phyloP scores from a whole-genome alignment of 2,888 invertebrate genomes.

The Petrophora chlorosata region DNA sequence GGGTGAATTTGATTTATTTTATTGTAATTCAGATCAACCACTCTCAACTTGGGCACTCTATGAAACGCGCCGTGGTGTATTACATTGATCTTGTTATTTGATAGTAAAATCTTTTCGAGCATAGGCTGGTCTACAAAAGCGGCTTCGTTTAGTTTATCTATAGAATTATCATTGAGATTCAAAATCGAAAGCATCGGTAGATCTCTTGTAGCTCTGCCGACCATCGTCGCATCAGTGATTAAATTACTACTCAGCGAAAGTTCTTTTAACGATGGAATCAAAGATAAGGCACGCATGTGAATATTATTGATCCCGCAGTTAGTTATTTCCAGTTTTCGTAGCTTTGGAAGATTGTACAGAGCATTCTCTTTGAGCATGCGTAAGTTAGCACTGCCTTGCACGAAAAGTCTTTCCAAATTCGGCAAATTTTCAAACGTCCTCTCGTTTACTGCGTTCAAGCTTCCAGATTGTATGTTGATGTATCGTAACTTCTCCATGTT shows the following conservation, averaged over 20 bases:
- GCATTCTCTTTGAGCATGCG: constrained; percentile 88
- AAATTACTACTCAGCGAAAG: constrained; percentile 88
- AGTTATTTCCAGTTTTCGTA: constrained; percentile 89
- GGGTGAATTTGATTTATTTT: constrained; percentile 90
- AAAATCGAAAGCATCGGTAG: constrained; percentile 88
- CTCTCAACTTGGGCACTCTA: constrained; percentile 88
- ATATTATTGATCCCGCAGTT: constrained; percentile 90
- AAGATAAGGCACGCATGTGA: constrained; percentile 89
- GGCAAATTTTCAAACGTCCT: constrained; percentile 88
- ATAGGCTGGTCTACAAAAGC: constrained; percentile 91
- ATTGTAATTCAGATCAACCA: constrained; percentile 91
- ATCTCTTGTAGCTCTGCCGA: constrained; percentile 90
- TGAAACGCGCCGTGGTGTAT: constrained; percentile 92
- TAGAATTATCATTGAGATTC: constrained; percentile 88
- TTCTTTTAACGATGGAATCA: constrained; percentile 88
- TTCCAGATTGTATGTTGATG: constrained; percentile 88
- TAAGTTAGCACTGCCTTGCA: constrained; percentile 87
- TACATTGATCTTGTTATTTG: constrained; percentile 89
- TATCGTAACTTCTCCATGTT: constrained; percentile 89
- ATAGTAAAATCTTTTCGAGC: constrained; percentile 86
- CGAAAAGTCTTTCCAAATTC: constrained; percentile 88
- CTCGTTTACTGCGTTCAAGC: constrained; percentile 86
- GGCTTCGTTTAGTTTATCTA: constrained; percentile 89
- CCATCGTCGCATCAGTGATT: constrained; percentile 91
- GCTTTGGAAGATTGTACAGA: constrained; percentile 87